A percentile compares a stretch with the other conserved stretches of the same genome.
phyloP scores from a whole-genome alignment of 2,113 vertebrate species.

The Corynorhinus townsendii region DNA sequence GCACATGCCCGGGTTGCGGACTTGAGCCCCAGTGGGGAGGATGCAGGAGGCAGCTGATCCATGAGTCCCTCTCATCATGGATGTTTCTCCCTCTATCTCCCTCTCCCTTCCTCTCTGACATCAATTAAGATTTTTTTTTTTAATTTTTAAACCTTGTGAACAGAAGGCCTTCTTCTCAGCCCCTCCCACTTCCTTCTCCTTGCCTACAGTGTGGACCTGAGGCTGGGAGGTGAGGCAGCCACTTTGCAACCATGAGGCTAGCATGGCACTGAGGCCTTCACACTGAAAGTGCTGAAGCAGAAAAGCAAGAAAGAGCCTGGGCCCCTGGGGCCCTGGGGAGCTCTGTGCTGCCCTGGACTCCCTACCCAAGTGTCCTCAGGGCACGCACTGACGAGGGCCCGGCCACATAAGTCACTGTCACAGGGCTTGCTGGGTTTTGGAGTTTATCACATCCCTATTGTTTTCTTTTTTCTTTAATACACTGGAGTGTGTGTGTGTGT shows the following conservation, averaged over 20 bases:
- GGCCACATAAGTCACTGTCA: not conserved
- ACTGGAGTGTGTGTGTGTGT: too few relatives aligned
- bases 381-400: not conserved
- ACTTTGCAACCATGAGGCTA: not conserved
- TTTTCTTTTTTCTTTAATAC: too few relatives aligned
- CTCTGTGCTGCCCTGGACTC: not conserved
- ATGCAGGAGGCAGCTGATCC: too few relatives aligned
- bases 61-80: too few relatives aligned
- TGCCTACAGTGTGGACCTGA: not conserved
- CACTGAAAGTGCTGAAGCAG: not conserved
- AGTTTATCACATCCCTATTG: not conserved
- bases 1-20: too few relatives aligned
- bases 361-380: not conserved
- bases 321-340: not conserved
- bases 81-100: too few relatives aligned
- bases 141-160: not conserved
- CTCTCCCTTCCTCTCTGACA: too few relatives aligned
- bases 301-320: not conserved
- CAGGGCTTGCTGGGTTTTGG: not conserved
- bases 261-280: not conserved
- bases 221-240: not conserved
- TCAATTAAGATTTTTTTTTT: too few relatives aligned
- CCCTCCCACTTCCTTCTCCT: not conserved
- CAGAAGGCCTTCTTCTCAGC: not conserved
- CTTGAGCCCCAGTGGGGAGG: too few relatives aligned